A percentile compares a stretch with the other conserved stretches of the same genome.
Conservation (phyloP, 2,797 vertebrate genomes). For the Fratercula arctica region DNA sequence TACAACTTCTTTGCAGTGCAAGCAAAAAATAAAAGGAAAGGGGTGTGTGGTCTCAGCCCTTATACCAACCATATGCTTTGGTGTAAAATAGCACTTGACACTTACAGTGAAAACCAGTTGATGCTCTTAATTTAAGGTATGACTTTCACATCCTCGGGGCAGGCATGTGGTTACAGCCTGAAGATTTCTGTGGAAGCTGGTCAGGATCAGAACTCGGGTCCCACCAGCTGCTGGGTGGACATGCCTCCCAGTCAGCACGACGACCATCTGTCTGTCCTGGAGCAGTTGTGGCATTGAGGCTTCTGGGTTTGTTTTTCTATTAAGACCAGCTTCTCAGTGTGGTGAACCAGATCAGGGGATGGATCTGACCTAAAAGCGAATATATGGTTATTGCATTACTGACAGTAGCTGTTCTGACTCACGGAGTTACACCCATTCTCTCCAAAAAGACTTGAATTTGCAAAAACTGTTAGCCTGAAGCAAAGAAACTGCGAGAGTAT, state of each 20-base stretch:
- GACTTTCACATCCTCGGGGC: background rate
- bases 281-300: background rate
- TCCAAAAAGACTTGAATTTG: background rate
- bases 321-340: background rate
- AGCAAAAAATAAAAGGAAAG: background rate
- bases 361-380: background rate
- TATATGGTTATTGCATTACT: background rate
- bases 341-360: background rate
- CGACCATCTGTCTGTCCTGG: background rate
- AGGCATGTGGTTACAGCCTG: background rate
- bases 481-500: background rate
- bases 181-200: background rate
- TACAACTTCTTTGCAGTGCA: background rate
- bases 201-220: background rate
- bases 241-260: accelerated
- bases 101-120: background rate
- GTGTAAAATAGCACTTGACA: background rate
- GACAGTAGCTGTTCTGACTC: constrained; percentile 18
- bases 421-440: constrained; percentile 7
- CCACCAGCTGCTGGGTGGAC: background rate
- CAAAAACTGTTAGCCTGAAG: constrained; percentile 31
- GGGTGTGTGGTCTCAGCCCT: background rate
- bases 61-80: background rate
- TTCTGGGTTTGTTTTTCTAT: background rate
- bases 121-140: background rate